Evolutionary conservation across 2,888 invertebrate genomes (phyloP).

Genomic region (Eurytoma adleriae): DNA sequence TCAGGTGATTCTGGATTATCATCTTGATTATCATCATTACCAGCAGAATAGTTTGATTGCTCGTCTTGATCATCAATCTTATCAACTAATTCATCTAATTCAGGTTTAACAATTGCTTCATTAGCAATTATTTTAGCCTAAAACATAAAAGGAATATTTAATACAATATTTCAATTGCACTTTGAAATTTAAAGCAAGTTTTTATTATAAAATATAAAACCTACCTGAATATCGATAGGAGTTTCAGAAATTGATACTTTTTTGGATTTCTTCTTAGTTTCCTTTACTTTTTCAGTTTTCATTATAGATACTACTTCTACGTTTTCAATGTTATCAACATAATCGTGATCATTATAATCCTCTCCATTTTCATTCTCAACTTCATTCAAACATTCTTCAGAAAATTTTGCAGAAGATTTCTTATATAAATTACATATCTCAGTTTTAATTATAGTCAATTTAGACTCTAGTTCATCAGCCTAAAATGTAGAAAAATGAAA

Average conservation of each 20-base stretch:
- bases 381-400: not conserved
- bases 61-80: constrained; percentile 26
- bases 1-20: constrained; percentile 17
- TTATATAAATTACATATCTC: constrained; percentile 78
- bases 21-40: constrained; percentile 21
- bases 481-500: constrained; percentile 51
- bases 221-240: constrained; percentile 24
- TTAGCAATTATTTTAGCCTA: constrained; percentile 15
- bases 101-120: constrained; percentile 20
- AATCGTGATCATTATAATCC: constrained; percentile 73
- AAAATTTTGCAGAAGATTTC: constrained; percentile 66
- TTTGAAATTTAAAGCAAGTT: not conserved
- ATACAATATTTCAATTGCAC: constrained; percentile 12
- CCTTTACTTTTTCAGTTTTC: constrained; percentile 28
- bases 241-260: constrained; percentile 24
- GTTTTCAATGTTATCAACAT: constrained; percentile 63
- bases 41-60: not conserved
- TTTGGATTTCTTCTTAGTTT: constrained; percentile 36
- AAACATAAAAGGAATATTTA: constrained; percentile 8
- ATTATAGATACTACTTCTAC: constrained; percentile 15
- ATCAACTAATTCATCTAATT: constrained; percentile 4
- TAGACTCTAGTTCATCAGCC: constrained; percentile 79
- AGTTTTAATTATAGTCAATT: constrained; percentile 77
- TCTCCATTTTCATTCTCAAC: constrained; percentile 61
- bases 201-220: constrained; percentile 27